Evolutionary conservation across 2,113 vertebrate genomes (phyloP), one percentile per base, ranked within the genome.

Genomic region (Cyprinodon variegatus): DNA sequence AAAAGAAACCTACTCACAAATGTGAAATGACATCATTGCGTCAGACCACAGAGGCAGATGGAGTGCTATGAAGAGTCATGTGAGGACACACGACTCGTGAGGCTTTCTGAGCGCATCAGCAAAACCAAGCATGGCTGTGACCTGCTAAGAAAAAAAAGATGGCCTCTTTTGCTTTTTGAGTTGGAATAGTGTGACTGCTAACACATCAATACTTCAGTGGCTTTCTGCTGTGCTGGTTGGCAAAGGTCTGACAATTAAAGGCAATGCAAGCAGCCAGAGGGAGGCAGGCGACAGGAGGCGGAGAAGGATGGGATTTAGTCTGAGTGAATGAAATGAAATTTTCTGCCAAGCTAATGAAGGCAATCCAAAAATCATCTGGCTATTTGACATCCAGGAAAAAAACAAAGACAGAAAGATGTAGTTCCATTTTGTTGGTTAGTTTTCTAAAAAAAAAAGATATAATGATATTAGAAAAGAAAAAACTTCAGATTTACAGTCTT

Each of bases 61-160:
- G 71, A 61, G 37, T 59, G 70, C 48, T 69, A 41, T 15, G 22
- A 17, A 39, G 15, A 68, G 22, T 68, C 59, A 8, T 46, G 40
- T 39, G 37, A 12, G 4, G 14, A 17, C 69, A 76, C 12, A 29
- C 61, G 48, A 41, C 37, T 17, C 17, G 46, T 36, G 17, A 60
- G 38, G 61, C 57, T 73, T 82, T 80, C 69, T 76, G 53, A n/a
- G 45, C 7, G 40, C 65, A 73, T 87, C 85, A 87, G 85, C 85
- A 83, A 75, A 84, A 73, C 46, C 46, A 50, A 63, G 50, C 3
- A 10, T 12, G 3, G 7, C 43, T 66, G 62, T 78, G n/a, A 13
- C 38, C 6, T 68, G 38, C 50, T 48, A 40, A 43, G 12, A 53
- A 29, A 38, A 45, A 38, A 61, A 59, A 17, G 29, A 57, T 22